Percentiles rank a stretch among this genome's conserved stretches.
Evolutionary conservation across 1,140 invertebrate species (phyloP).

Genomic region (Drosophila rufa): DNA sequence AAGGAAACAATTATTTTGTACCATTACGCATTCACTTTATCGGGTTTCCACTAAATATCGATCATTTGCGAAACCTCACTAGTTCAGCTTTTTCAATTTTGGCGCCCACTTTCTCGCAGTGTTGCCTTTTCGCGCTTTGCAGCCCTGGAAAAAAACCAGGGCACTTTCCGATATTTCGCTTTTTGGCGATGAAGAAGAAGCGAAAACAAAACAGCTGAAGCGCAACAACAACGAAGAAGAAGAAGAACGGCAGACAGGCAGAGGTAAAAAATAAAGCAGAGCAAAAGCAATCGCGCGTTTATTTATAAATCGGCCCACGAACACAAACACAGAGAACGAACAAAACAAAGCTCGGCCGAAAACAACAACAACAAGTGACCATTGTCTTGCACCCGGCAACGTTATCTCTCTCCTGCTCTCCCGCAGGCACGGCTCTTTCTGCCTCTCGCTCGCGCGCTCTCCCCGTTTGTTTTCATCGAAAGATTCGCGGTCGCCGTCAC

Average conservation of each 20-base stretch:
- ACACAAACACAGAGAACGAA: slow-evolving; percentile 46
- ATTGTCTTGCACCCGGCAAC: slow-evolving; percentile 24
- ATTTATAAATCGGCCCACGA: slow-evolving; percentile 36
- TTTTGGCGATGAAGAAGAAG: slow-evolving; percentile 13
- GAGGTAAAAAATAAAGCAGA: slow-evolving; percentile 1
- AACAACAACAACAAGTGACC: slow-evolving; percentile 21
- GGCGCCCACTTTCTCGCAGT: slow-evolving; percentile 8
- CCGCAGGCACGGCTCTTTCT: not conserved
- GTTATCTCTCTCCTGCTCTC: slow-evolving; percentile 14
- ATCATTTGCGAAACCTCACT: not conserved
- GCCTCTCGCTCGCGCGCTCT: slow-evolving; percentile 7
- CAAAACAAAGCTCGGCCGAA: slow-evolving; percentile 12
- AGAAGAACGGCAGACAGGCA: slow-evolving; percentile 5
- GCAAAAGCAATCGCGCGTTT: slow-evolving; percentile 27
- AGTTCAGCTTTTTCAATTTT: slow-evolving; percentile 10
- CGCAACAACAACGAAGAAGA: slow-evolving; percentile 14
- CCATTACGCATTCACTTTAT: not conserved
- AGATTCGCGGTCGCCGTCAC: slow-evolving; percentile 63
- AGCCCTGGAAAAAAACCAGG: slow-evolving; percentile 16
- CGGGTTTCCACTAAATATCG: not conserved
- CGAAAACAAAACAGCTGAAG: slow-evolving; percentile 19
- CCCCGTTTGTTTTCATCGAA: slow-evolving; percentile 59
- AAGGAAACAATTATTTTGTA: not conserved
- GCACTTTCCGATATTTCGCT: slow-evolving; percentile 18
- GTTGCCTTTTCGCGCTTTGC: not conserved